Conservation (phyloP, 2,113 vertebrate species). For the Mionectes macconnelli region DNA sequence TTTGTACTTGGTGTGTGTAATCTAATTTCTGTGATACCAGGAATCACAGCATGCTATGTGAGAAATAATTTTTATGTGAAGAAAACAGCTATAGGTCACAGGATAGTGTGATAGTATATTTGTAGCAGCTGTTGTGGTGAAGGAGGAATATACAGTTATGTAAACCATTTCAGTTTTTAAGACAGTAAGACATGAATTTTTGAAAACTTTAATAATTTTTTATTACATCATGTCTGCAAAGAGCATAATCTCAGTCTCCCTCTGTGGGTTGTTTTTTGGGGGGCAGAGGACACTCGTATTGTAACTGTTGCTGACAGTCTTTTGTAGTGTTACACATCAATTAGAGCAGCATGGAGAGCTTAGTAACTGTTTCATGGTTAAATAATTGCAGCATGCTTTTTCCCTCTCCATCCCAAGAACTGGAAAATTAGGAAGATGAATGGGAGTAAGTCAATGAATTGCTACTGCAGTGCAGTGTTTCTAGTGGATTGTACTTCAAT, state of each 20-base stretch:
- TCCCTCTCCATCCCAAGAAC: neutral
- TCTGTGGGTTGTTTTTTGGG: neutral
- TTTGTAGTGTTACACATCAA: neutral
- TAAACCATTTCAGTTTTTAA: neutral
- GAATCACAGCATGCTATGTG: neutral
- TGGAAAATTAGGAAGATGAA: neutral
- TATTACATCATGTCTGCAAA: neutral
- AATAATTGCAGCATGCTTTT: neutral
- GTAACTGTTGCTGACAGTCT: neutral
- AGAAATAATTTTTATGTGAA: neutral
- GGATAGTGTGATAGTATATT: neutral
- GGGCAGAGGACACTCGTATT: neutral
- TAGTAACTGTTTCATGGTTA: neutral
- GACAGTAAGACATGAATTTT: neutral
- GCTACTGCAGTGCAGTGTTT: neutral
- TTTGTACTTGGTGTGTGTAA: neutral
- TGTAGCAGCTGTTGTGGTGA: neutral
- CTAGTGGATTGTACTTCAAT: neutral
- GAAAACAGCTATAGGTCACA: neutral
- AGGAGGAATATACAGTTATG: neutral
- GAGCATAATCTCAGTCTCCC: neutral
- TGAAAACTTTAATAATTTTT: neutral
- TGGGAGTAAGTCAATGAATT: neutral
- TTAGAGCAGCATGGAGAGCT: neutral
- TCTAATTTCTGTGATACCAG: neutral